A percentile compares a stretch with the other conserved stretches of the same genome.
Conservation (phyloP, 2,888 invertebrate species). For the Hypolimnas misippus region DNA sequence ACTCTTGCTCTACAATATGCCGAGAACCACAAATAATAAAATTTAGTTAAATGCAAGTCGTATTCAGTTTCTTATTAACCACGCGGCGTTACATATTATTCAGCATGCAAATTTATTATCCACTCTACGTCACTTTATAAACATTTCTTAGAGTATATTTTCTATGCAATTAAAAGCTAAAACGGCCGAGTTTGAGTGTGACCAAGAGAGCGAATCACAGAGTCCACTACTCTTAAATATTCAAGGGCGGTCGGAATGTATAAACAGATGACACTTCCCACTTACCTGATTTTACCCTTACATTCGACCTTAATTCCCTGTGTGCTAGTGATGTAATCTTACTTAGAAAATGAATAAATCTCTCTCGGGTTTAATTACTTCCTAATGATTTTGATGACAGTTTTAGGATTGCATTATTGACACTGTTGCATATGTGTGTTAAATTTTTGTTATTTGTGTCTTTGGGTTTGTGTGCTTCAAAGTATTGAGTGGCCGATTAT, state of each 20-base stretch:
- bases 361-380: neutral
- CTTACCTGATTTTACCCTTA: slow-evolving; percentile 50
- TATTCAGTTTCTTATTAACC: too few species aligned
- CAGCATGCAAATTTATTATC: neutral
- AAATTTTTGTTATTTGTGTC: too few species aligned
- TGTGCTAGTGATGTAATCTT: neutral
- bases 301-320: slow-evolving; percentile 19
- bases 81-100: neutral
- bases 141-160: neutral
- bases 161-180: slow-evolving; percentile 24
- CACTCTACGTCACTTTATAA: neutral
- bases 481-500: too few species aligned
- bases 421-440: too few species aligned
- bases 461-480: too few species aligned
- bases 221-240: slow-evolving; percentile 32
- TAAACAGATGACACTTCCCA: slow-evolving; percentile 43
- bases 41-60: too few species aligned
- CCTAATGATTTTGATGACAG: neutral
- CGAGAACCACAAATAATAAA: too few species aligned
- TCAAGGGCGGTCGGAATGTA: slow-evolving; percentile 36
- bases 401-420: neutral
- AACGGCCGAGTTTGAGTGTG: slow-evolving; percentile 15
- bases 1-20: too few species aligned
- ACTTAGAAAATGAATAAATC: neutral
- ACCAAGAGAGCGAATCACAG: slow-evolving; percentile 30